Conservation (phyloP, 2,797 vertebrate species). For the Cyclopterus lumpus region DNA sequence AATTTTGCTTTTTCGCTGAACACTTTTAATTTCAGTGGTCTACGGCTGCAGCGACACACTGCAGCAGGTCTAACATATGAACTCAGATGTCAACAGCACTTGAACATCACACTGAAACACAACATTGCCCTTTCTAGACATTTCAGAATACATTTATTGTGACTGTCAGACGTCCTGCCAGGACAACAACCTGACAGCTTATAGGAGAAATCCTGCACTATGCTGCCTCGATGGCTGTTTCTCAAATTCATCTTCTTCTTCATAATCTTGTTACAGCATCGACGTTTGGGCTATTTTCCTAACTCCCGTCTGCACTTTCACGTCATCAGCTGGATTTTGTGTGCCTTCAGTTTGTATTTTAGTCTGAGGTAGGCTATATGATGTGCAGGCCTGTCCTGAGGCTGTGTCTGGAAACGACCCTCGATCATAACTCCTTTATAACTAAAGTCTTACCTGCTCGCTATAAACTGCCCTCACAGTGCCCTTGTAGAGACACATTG, state of each 20-base stretch:
- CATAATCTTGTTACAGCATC: slow-evolving; percentile 1
- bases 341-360: slow-evolving; percentile 53
- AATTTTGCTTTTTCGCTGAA: slow-evolving; percentile 54
- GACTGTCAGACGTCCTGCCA: slow-evolving; percentile 48
- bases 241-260: slow-evolving; percentile 9
- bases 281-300: slow-evolving; percentile 4
- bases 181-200: slow-evolving; percentile 44
- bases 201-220: slow-evolving; percentile 45
- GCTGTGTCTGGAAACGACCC: slow-evolving; percentile 58
- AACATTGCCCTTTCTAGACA: slow-evolving; percentile 61
- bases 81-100: slow-evolving; percentile 65
- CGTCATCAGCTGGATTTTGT: slow-evolving; percentile 14
- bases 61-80: slow-evolving; percentile 60
- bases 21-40: slow-evolving; percentile 60
- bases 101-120: slow-evolving; percentile 72
- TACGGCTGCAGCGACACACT: slow-evolving; percentile 53
- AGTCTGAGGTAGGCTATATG: slow-evolving; percentile 75
- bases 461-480: slow-evolving; percentile 29
- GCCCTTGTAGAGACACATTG: slow-evolving; percentile 57
- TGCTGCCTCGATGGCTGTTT: neutral
- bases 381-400: slow-evolving; percentile 75
- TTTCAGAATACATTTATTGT: slow-evolving; percentile 67
- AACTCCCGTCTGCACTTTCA: slow-evolving; percentile 10
- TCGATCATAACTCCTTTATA: slow-evolving; percentile 3
- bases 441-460: slow-evolving; percentile 14